Percentiles rank a stretch among this genome's conserved stretches.
Conservation (phyloP, 2,888 invertebrate species). For the Marronus borbonicus region DNA sequence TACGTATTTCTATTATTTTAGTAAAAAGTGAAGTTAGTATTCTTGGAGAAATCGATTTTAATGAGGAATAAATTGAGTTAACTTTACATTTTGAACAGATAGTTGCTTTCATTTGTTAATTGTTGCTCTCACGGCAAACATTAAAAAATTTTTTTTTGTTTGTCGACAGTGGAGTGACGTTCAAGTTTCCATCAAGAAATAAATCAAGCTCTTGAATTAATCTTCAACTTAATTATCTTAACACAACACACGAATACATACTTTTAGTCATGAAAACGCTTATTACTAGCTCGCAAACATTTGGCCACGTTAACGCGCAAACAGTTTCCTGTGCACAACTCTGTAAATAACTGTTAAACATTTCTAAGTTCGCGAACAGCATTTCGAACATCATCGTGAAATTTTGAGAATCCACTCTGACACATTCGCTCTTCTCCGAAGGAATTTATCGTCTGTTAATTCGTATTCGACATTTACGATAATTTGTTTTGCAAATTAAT, state of each 20-base stretch:
- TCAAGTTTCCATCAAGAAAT: no score
- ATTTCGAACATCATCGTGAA: neutral
- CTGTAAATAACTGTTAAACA: neutral
- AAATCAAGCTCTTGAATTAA: no score
- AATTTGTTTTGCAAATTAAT: slow-evolving; percentile 41
- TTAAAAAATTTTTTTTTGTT: no score
- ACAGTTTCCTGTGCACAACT: neutral
- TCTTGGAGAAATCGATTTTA: no score
- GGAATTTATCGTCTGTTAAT: slow-evolving; percentile 34
- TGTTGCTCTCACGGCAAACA: no score
- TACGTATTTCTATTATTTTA: no score
- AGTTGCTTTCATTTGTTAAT: no score
- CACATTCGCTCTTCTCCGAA: slow-evolving; percentile 14
- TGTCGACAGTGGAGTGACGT: no score
- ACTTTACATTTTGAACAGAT: no score
- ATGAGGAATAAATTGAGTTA: no score
- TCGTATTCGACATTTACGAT: slow-evolving; percentile 38
- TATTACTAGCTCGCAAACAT: neutral
- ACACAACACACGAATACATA: neutral
- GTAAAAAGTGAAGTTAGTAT: no score
- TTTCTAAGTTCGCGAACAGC: neutral
- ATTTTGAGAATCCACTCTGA: slow-evolving; percentile 13
- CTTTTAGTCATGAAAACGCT: neutral
- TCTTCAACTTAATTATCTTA: neutral
- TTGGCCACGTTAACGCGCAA: neutral